Evolutionary conservation across 2,888 invertebrate genomes (phyloP), one percentile per base, ranked within the genome.

Genomic region (Cremastinae sp.): DNA sequence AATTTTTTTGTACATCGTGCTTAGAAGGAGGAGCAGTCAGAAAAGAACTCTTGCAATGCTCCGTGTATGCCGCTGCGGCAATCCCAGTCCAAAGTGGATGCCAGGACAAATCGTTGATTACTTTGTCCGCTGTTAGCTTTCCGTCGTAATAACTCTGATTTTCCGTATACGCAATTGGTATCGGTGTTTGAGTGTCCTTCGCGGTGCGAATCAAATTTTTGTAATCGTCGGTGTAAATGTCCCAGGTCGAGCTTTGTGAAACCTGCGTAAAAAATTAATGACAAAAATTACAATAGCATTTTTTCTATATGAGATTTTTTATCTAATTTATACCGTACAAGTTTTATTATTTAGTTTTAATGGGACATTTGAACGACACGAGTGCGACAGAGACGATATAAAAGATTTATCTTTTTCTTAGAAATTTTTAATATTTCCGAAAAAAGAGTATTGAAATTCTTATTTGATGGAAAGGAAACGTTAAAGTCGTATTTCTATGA

Each of bases 31-130:
- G 83, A 1, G 83, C 84, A 4, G 75, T 64, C 35, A 84, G 74
- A 78, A 78, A 74, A 39, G 83, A 84, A 74, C 75, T 80, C 79
- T 83, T 90, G 80, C 84, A 88, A 84, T 78, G 90, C 80, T 93
- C 92, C 0, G 93, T 91, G 82, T 95, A 96, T n/a, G 93, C 91
- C 37, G 93, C 91, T 0, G 93, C 94, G 1, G 93, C 91, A 8
- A 94, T 91, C 0, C 95, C 95, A 0, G 94, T 92, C 91, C 93
- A 92, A 87, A 93, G 91, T 0, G 94, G 94, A 90, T 95, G 95
- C 93, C 95, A 96, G 75, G 91, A 91, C 10, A 93, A 90, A 75
- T 92, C 90, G 4, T 93, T 92, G 43, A 96, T 92, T 86, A 92
- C 93, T 81, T 94, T 94, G 75, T 93, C 92, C 85, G 92, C 92